These are phyloP conservation scores for Calameuta pallipes DNA, from an alignment of 2,888 invertebrate species.

Conservation along the genomic window DNA sequence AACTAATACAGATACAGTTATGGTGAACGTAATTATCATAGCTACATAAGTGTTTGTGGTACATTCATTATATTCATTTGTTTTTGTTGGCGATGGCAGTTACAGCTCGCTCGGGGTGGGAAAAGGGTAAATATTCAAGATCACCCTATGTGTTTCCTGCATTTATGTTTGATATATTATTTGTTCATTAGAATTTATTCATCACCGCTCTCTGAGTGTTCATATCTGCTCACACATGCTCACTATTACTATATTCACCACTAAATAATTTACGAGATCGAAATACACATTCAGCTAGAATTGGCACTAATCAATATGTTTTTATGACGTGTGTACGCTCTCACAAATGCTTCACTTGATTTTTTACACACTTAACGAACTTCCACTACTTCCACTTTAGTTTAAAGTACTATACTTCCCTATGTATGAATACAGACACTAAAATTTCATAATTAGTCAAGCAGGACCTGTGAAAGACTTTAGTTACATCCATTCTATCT, in stretches of 20 bases:
- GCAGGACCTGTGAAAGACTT: not conserved
- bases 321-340: slow-evolving; percentile 10
- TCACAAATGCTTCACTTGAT: slow-evolving; percentile 15
- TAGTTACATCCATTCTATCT: not conserved
- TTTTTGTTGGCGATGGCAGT: slow-evolving; percentile 65
- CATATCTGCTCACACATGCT: not conserved
- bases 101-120: slow-evolving; percentile 71
- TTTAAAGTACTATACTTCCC: not conserved
- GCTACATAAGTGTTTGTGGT: slow-evolving; percentile 17
- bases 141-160: slow-evolving; percentile 44
- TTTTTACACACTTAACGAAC: not conserved
- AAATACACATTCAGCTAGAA: not conserved
- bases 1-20: not conserved
- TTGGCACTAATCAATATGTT: slow-evolving; percentile 17
- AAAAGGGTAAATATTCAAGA: slow-evolving; percentile 71
- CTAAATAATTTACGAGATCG: not conserved
- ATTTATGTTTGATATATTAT: slow-evolving; percentile 25
- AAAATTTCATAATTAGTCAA: not conserved
- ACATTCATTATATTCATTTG: slow-evolving; percentile 29
- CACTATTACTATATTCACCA: not conserved
- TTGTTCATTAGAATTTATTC: not conserved
- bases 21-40: not conserved
- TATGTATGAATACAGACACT: not conserved
- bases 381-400: not conserved
- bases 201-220: not conserved